Conservation (phyloP, 2,888 invertebrate genomes). For the Tipula unca region DNA sequence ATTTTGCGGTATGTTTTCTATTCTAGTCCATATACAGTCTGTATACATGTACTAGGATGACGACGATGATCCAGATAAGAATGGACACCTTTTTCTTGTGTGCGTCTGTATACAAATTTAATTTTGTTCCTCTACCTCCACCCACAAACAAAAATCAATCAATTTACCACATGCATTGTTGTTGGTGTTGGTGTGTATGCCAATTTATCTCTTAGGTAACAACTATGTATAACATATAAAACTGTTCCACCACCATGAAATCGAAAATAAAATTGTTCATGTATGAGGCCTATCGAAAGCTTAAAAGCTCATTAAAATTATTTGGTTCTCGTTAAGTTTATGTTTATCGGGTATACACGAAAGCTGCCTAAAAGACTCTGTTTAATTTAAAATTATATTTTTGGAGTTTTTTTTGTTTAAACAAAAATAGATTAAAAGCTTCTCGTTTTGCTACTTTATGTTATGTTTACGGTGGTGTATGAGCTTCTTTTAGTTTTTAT, state of each 20-base stretch:
- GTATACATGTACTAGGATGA: background rate
- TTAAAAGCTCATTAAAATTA: background rate
- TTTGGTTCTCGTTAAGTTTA: background rate
- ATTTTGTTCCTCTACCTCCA: too few relatives aligned
- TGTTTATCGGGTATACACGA: background rate
- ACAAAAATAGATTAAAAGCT: background rate
- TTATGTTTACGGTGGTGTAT: background rate
- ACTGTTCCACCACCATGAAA: background rate
- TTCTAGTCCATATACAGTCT: background rate
- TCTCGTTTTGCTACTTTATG: background rate
- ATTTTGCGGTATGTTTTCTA: background rate
- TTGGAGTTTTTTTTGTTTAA: background rate
- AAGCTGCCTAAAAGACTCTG: background rate
- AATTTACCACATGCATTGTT: background rate
- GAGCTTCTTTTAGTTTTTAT: background rate
- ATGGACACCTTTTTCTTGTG: background rate
- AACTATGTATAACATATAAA: too few relatives aligned
- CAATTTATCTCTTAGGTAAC: too few relatives aligned
- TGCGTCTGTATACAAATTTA: background rate
- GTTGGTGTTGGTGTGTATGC: background rate
- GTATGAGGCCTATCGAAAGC: background rate
- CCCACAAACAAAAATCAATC: background rate
- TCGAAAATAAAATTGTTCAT: background rate
- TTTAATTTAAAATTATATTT: background rate
- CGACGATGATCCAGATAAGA: background rate